These are phyloP conservation scores for Formica aserva DNA, from an alignment of 2,888 invertebrate species.

Conservation along the genomic window DNA sequence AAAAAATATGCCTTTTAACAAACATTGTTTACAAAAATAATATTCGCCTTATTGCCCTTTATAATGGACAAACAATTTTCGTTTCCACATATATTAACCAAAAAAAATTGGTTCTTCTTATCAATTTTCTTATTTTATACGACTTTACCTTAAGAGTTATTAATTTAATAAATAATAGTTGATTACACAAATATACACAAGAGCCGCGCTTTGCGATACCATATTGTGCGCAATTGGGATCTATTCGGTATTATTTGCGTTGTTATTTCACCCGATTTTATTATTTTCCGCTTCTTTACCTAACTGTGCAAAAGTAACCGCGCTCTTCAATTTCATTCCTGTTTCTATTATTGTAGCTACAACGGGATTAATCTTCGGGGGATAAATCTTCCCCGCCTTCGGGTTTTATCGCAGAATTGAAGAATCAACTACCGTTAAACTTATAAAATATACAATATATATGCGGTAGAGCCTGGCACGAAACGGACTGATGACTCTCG, in stretches of 20 bases:
- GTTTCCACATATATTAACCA: background rate
- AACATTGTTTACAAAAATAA: background rate
- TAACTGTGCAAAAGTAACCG: conserved; percentile 21
- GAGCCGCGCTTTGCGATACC: background rate
- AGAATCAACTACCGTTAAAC: conserved; percentile 59
- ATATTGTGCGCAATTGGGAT: background rate
- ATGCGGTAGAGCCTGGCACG: conserved; percentile 39
- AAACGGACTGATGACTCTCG: conserved; percentile 41
- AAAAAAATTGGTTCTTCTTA: background rate
- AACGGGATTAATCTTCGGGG: background rate
- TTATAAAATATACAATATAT: conserved; percentile 47
- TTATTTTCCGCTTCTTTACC: background rate
- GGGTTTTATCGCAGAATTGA: conserved; percentile 65
- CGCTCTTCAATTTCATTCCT: conserved; percentile 1
- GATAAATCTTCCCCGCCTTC: conserved; percentile 33
- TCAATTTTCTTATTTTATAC: conserved; percentile 1
- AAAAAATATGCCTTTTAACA: background rate
- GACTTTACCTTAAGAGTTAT: background rate
- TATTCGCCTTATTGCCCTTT: background rate
- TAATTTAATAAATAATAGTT: conserved; percentile 31
- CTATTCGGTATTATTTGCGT: conserved; percentile 4
- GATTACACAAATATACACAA: background rate
- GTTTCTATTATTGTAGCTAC: conserved; percentile 5
- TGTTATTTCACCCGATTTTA: background rate
- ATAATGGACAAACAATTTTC: background rate